These are phyloP conservation scores for Sepiola atlantica DNA, from an alignment of 2,888 invertebrate species.

Conservation along the genomic window DNA sequence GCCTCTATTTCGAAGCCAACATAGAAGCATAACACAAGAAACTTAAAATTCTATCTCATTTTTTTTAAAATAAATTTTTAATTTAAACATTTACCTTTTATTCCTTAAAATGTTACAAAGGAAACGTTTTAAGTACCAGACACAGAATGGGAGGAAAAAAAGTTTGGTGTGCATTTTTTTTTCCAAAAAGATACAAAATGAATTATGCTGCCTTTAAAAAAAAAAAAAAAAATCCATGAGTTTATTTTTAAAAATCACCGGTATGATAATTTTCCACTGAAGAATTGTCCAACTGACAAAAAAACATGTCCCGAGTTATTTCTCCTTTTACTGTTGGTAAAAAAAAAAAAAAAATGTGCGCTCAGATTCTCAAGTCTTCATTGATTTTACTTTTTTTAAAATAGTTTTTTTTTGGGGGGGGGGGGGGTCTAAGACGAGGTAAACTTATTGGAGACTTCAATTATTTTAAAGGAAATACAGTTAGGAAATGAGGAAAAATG, in stretches of 20 bases:
- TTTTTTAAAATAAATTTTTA: not conserved
- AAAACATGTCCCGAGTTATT: not conserved
- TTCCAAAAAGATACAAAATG: not conserved
- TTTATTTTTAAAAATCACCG: not conserved
- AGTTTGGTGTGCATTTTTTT: not conserved
- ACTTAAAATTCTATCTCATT: not conserved
- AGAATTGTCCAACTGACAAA: not conserved
- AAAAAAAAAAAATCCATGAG: not conserved
- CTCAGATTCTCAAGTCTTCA: not conserved
- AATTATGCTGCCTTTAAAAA: constrained; percentile 12
- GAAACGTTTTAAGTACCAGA: not conserved
- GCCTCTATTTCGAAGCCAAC: no score
- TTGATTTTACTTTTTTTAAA: not conserved
- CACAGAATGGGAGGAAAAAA: not conserved
- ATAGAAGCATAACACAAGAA: not conserved
- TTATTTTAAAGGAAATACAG: no score
- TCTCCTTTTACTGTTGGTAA: not conserved
- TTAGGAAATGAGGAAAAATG: no score
- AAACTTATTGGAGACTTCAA: no score
- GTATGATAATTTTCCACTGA: not conserved
- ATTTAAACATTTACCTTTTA: not conserved
- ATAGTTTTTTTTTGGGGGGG: not conserved
- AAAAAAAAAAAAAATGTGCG: not conserved
- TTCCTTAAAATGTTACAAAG: not conserved
- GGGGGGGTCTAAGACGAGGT: no score